Base-by-base conservation (phyloP, 2,888 invertebrate species). In the Oscheius sp. region DNA sequence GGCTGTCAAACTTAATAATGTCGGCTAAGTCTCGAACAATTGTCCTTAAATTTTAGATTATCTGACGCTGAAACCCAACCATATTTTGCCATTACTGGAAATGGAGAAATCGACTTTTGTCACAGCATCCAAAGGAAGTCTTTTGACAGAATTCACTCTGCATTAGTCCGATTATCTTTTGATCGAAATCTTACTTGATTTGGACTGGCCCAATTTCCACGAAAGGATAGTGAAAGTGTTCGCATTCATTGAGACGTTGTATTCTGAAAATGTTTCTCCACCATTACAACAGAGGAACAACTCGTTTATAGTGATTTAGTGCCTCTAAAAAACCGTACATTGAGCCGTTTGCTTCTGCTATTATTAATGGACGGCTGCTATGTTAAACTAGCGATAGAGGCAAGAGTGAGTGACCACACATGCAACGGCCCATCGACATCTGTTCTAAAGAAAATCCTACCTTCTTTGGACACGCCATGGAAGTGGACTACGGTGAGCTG, bases 141-240 rank as follows among this genome's bases (percentile, higher is more conserved):
- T 61, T 50, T 17, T 50, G 27, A 48, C 20, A 17, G 25, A 52
- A 8, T 45, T 63, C 33, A 52, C 29, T 52, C 55, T 70, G 31
- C 39, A 64, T 10, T n/a, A 6, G 12, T 45, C 4, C 2, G n/a
- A 4, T 29, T 17, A 8, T n/a, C 27, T 12, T 8, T 8, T 33
- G 25, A 23, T 42, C 3, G 12, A 15, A 27, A 25, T 25, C 61
- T 61, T 10, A 61, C 61, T 45, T 61, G 2, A 61, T 45, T 23
- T 45, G 48, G 34, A 91, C 89, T 0, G 92, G 91, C n/a, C 93
- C 92, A 78, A 96, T 90, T 79, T 94, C 92, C 20, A 96, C 95
- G 78, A 93, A 91, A 87, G 96, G 96, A 89, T 96, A 97, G 89
- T 97, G 97, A 89, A 97, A 97, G 88, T 97, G 97, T 4, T 96